Evolutionary conservation across 2,888 invertebrate genomes (phyloP), one percentile per base, ranked within the genome.

Genomic region (Melieria crassipennis): DNA sequence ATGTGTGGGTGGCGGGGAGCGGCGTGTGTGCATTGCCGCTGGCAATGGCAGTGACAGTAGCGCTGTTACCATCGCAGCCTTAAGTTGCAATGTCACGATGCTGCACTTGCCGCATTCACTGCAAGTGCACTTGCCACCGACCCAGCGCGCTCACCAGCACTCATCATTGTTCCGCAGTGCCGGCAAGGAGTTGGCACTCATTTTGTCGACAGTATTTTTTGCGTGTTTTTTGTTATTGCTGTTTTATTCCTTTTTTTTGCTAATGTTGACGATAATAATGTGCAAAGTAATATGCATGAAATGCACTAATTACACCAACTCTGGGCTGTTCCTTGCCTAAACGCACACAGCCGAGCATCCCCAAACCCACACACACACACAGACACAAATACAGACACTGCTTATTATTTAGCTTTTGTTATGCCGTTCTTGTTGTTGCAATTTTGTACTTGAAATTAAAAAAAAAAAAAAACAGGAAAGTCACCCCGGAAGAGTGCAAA

Each of bases 401-500:
- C 30, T 30, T 30, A 30, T 30, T 30, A 30, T 30, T 30, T 30
- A 30, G 30, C 30, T 46, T 52, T 56, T 16, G 45, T 30, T 46
- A 5, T 11, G 7, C 11, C 11, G 46, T 48, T 65, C 16, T 5
- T 48, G 43, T 46, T 61, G 10, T 45, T 61, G 60, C 55, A 11
- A 63, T 47, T 4, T 55, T 48, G 63, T 11, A 50, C 50, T 16
- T 66, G 56, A 69, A 66, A 74, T 67, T 71, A 58, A 74, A 70
- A 30, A 30, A 30, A 16, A 16, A 16, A 16, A 16, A 16, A 30
- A 74, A 64, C 46, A 50, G 58, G 69, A 64, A 71, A 69, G 56
- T 47, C 69, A 63, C 63, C 72, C 68, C 72, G 73, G 70, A 76
- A 76, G 66, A 69, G 71, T 70, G 73, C 66, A 72, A 74, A 74